Conservation (phyloP, 2,113 vertebrate genomes). For the Sinocyclocheilus grahami region DNA sequence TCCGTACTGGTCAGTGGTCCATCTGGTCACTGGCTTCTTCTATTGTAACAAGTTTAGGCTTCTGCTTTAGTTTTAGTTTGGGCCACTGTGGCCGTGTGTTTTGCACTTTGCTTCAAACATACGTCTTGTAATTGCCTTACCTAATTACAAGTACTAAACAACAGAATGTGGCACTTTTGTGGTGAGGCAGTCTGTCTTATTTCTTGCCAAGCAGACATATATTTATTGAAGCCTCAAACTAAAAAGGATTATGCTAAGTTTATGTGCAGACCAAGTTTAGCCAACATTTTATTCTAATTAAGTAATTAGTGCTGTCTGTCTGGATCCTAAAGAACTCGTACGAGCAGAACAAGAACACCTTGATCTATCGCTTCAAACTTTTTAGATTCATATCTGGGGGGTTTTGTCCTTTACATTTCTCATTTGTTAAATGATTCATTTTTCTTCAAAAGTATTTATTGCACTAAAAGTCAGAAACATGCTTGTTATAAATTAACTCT, state of each 20-base stretch:
- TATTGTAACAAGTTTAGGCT: not conserved
- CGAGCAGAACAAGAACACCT: not conserved
- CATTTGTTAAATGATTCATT: not conserved
- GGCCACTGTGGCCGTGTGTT: not conserved
- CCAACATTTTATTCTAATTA: constrained; percentile 16
- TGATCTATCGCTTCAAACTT: not conserved
- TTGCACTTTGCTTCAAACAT: constrained; percentile 1
- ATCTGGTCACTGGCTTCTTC: too few species aligned
- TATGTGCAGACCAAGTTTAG: constrained; percentile 46
- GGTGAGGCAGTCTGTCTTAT: not conserved
- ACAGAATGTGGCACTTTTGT: not conserved
- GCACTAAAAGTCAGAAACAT: too few species aligned
- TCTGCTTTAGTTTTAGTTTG: constrained; percentile 18
- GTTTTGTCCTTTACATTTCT: too few species aligned
- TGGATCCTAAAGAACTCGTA: not conserved
- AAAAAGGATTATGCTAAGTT: constrained; percentile 29
- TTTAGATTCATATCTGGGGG: too few species aligned
- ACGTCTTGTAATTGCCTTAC: not conserved
- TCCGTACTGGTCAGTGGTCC: not conserved
- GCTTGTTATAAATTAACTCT: too few species aligned
- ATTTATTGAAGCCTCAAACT: constrained; percentile 41
- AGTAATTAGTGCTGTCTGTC: constrained; percentile 34
- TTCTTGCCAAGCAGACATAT: constrained; percentile 39
- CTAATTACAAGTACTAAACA: constrained; percentile 1
- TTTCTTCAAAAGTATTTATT: not conserved